Base-by-base conservation (phyloP, 2,888 invertebrate species). In the Megamerina dolium region DNA sequence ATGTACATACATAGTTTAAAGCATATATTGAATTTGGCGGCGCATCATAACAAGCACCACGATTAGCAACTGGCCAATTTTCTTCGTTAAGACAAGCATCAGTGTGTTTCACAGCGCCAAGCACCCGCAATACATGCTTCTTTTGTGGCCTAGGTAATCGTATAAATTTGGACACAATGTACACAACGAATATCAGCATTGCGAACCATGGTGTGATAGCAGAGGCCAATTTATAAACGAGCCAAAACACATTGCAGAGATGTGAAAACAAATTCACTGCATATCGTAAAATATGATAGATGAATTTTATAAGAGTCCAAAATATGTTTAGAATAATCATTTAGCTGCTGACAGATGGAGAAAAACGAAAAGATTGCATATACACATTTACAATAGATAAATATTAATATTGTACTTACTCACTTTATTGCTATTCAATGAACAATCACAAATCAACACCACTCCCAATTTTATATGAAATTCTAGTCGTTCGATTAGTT, bases 21-120 rank as follows among this genome's bases (percentile, higher is more conserved):
- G 71, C 68, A 31, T 68, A 66, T 54, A 60, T 61, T 3, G 72
- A 69, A 43, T 72, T 72, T 49, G 70, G 72, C 2, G 72, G 70
- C 16, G 68, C 68, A 59, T 72, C 72, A 52, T 68, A 72, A 26
- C 64, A 64, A 46, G 68, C 70, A 34, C 68, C 72, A 13, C 66
- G 64, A 56, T 68, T 67, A 2, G 70, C 72, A 37, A 72, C 66
- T 27, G 70, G 66, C 70, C 71, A 72, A 45, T 66, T 68, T 30
- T 68, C 63, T 42, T 71, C 70, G 46, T 68, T 63, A 10, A 62
- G 59, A 13, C 57, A 56, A 17, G 43, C 41, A 40, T 45, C 50
- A n/a, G 26, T 45, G 46, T 23, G 37, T 30, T 6, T 52, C 56
- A 39, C 59, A 55, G 40, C 57, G 9, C 65, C 68, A 14, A 69